Conservation (phyloP, 2,797 vertebrate genomes). For the Pogoniulus pusillus region DNA sequence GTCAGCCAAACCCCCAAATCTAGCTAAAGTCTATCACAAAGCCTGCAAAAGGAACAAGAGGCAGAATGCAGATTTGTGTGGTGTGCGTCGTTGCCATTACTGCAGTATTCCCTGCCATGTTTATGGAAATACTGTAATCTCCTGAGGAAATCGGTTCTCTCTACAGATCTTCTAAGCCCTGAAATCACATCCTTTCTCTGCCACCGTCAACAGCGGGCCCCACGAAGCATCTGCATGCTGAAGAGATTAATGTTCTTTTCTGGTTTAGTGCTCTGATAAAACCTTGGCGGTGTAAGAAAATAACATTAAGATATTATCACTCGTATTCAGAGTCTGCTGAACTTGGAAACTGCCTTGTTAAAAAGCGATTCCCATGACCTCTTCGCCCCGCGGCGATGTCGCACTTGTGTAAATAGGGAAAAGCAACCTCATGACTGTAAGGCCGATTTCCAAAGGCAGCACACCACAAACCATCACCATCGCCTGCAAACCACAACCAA, state of each 20-base stretch:
- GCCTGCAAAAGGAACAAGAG: not conserved
- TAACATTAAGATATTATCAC: not conserved
- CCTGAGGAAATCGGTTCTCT: constrained; percentile 21
- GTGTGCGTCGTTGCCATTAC: not conserved
- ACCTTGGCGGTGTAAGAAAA: not conserved
- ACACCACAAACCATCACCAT: not conserved
- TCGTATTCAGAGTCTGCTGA: not conserved
- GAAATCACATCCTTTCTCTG: constrained; percentile 13
- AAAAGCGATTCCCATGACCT: not conserved
- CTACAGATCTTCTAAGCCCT: not conserved
- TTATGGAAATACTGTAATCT: constrained; percentile 18
- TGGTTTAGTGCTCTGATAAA: constrained; percentile 25
- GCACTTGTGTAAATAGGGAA: not conserved
- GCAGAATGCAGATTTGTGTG: not conserved
- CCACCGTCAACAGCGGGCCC: constrained; percentile 9
- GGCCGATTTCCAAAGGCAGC: not conserved
- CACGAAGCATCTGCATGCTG: not conserved
- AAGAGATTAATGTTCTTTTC: constrained; percentile 17
- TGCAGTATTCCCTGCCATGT: not conserved
- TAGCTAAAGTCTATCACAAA: not conserved
- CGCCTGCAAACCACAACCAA: not conserved
- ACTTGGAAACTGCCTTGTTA: not conserved
- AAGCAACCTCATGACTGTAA: not conserved
- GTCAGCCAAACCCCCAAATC: not conserved
- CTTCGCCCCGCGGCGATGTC: not conserved